Conservation (phyloP, 2,113 vertebrate species). For the Megaleporinus macrocephalus region DNA sequence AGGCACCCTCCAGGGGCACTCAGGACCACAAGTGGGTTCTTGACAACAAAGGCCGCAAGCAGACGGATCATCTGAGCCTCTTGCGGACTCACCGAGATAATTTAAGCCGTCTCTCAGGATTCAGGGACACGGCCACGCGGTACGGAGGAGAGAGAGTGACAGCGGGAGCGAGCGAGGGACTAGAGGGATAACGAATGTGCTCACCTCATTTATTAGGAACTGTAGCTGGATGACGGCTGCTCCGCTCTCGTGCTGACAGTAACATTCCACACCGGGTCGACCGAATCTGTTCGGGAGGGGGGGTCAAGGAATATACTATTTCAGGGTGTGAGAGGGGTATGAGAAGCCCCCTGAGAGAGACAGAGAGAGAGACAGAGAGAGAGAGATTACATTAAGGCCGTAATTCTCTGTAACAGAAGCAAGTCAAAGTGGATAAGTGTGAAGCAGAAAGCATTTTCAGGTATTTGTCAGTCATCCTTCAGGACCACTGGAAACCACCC, state of each 20-base stretch:
- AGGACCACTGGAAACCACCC: conserved; percentile 1
- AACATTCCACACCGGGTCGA: conserved; percentile 95
- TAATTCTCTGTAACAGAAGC: conserved; percentile 9
- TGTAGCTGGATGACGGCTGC: conserved; percentile 97
- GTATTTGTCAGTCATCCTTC: conserved; percentile 22
- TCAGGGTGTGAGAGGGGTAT: neutral
- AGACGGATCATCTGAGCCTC: conserved; percentile 41
- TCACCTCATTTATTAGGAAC: conserved; percentile 92
- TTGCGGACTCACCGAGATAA: conserved; percentile 35
- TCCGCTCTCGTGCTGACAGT: conserved; percentile 96
- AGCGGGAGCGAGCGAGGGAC: neutral
- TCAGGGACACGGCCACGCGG: neutral
- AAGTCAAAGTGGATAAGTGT: neutral
- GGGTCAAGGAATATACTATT: conserved; percentile 82
- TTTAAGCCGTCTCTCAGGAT: conserved; percentile 17
- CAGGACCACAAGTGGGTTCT: conserved; percentile 40
- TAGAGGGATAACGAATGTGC: conserved; percentile 39
- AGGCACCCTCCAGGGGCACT: conserved; percentile 31
- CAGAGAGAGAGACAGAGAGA: neutral
- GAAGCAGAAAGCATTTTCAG: neutral
- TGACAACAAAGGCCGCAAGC: conserved; percentile 28
- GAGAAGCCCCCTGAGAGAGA: neutral
- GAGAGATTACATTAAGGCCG: conserved; percentile 10
- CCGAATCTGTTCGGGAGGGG: conserved; percentile 87
- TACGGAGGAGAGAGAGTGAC: neutral